Conservation (phyloP, 1,140 invertebrate species). For the Zaprionus ghesquierei region DNA sequence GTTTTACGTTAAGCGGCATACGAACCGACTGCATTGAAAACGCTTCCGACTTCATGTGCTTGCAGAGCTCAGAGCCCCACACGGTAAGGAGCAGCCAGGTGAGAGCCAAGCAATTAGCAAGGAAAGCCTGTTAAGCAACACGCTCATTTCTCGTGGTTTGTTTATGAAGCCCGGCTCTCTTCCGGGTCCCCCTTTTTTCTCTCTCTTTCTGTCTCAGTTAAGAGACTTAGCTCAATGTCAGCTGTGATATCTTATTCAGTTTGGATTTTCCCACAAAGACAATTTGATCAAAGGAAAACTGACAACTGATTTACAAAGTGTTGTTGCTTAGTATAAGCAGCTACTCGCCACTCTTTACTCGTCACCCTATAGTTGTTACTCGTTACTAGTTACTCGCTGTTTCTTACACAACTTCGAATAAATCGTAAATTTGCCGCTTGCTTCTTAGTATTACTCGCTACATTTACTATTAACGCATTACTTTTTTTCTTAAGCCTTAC, state of each 20-base stretch:
- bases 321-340: neutral
- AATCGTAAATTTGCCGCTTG: too few relatives aligned
- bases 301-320: neutral
- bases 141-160: neutral
- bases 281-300: too few relatives aligned
- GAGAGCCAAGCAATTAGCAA: neutral
- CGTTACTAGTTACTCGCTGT: neutral
- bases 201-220: neutral
- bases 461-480: neutral
- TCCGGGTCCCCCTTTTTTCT: neutral
- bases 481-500: neutral
- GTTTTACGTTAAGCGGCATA: too few relatives aligned
- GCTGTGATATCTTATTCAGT: neutral
- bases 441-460: neutral
- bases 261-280: neutral
- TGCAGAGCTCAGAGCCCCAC: neutral
- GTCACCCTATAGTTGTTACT: neutral
- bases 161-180: too few relatives aligned
- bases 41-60: neutral
- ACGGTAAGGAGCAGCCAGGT: neutral
- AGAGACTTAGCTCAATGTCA: neutral
- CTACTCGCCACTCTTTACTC: neutral
- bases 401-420: too few relatives aligned
- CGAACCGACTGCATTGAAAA: neutral
- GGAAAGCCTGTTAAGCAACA: neutral